Conservation (phyloP, 2,113 vertebrate species). For the Psammodynastes pulverulentus region DNA sequence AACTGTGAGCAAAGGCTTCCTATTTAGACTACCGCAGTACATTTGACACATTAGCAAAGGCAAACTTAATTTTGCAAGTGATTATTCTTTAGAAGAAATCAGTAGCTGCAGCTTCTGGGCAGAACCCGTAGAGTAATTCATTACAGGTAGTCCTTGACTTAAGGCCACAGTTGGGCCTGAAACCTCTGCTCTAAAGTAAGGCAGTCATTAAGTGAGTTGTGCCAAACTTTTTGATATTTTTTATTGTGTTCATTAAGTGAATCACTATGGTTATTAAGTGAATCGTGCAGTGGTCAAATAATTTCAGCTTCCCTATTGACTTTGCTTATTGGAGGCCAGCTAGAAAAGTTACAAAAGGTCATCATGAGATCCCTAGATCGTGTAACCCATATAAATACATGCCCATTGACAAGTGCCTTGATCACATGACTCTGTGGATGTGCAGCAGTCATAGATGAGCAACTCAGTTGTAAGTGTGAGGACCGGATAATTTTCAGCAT, state of each 20-base stretch:
- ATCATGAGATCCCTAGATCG: background rate
- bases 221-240: background rate
- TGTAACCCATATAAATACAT: background rate
- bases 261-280: background rate
- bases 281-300: background rate
- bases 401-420: background rate
- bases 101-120: background rate
- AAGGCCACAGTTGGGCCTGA: background rate
- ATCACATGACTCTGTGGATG: background rate
- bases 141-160: background rate
- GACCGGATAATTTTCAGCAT: no score
- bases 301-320: background rate
- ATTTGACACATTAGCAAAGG: background rate
- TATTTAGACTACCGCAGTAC: background rate
- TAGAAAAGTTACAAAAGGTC: background rate
- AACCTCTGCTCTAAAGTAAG: background rate
- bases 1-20: background rate
- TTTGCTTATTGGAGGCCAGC: background rate
- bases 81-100: background rate
- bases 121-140: background rate
- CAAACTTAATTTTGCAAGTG: background rate
- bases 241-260: background rate
- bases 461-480: background rate
- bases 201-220: background rate
- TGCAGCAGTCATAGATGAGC: background rate